phyloP scores from a whole-genome alignment of 2,888 invertebrate species.

The Tenodera sinensis region DNA sequence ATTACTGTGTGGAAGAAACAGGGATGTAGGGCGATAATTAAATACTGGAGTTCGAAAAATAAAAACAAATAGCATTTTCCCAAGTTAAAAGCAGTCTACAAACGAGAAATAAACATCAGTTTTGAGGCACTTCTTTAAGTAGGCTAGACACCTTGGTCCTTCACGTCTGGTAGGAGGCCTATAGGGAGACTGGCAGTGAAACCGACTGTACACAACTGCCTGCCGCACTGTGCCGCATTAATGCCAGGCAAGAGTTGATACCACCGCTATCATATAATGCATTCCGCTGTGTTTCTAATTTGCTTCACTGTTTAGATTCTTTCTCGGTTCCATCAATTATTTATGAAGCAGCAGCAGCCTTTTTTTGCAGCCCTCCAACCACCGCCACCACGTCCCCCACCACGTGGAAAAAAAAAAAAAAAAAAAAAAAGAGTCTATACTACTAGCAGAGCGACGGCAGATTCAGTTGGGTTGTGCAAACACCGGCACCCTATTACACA shows the following conservation, averaged over 20 bases:
- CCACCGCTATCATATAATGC: constrained; percentile 25
- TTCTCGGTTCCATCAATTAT: constrained; percentile 22
- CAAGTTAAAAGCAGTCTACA: too few relatives aligned
- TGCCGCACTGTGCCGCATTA: not conserved
- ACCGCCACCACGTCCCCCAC: not conserved
- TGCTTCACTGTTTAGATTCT: constrained; percentile 30
- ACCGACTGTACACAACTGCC: not conserved
- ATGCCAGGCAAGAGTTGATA: constrained; percentile 18
- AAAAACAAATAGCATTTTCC: too few relatives aligned
- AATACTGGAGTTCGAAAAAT: too few relatives aligned
- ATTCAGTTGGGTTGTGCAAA: constrained; percentile 12
- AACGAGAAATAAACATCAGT: too few relatives aligned
- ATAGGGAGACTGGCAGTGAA: not conserved
- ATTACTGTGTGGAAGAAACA: too few relatives aligned
- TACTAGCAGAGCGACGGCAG: not conserved
- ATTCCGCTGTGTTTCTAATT: constrained; percentile 26
- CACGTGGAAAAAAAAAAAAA: not conserved
- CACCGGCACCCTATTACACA: constrained; percentile 25
- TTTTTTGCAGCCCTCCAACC: not conserved
- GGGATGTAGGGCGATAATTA: too few relatives aligned
- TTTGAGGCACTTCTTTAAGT: too few relatives aligned
- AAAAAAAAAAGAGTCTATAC: constrained; percentile 6
- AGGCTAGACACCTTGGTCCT: too few relatives aligned
- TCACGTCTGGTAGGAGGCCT: not conserved
- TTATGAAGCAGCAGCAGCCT: constrained; percentile 4